Conservation (phyloP, 1,140 invertebrate species). For the Drosophila novamexicana region DNA sequence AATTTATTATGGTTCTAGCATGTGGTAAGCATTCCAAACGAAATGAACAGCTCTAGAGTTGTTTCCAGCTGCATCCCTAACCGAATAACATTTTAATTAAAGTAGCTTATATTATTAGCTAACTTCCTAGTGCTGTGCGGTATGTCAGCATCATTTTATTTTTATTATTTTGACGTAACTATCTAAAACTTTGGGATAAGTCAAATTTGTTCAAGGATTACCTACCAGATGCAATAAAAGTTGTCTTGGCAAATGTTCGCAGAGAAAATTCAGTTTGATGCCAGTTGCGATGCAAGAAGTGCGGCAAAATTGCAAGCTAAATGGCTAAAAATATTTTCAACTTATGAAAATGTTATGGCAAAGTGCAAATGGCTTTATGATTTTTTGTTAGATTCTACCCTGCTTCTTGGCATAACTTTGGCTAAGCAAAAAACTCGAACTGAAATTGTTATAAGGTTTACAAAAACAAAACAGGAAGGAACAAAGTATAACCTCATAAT, state of each 20-base stretch:
- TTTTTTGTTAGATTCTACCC: slow-evolving; percentile 3
- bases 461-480: neutral
- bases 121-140: neutral
- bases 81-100: neutral
- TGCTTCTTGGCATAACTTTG: slow-evolving; percentile 4
- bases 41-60: neutral
- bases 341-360: slow-evolving; percentile 30
- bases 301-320: slow-evolving; percentile 19
- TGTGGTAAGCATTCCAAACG: too few relatives aligned
- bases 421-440: neutral
- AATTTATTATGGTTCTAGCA: too few relatives aligned
- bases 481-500: slow-evolving; percentile 6
- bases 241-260: slow-evolving; percentile 13
- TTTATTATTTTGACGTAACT: neutral
- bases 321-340: slow-evolving; percentile 17
- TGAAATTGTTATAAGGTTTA: neutral
- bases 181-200: slow-evolving; percentile 3
- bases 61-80: neutral
- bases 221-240: slow-evolving; percentile 19
- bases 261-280: slow-evolving; percentile 23
- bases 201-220: slow-evolving; percentile 19
- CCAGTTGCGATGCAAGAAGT: slow-evolving; percentile 10
- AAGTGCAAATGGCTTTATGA: slow-evolving; percentile 10
- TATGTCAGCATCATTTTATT: slow-evolving; percentile 3
- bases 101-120: neutral